Percentiles rank a stretch among this genome's conserved stretches.
Evolutionary conservation across 2,888 invertebrate species (phyloP).

Genomic region (Bugula neritina): DNA sequence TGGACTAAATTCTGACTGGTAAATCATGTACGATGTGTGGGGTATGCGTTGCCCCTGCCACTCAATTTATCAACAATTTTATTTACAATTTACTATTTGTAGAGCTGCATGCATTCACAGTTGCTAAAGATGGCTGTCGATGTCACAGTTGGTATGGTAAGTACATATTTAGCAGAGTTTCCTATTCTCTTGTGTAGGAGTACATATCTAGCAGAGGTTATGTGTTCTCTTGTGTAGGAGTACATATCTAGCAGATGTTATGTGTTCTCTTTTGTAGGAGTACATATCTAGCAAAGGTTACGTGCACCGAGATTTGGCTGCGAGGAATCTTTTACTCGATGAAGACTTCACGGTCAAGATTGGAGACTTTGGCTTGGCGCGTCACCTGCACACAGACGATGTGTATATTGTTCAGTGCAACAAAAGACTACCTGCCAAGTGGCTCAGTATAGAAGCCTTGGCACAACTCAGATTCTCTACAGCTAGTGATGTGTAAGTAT

Average conservation of each 20-base stretch:
- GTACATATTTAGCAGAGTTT: background rate
- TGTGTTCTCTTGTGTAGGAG: too few relatives aligned
- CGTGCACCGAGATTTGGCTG: constrained; percentile 50
- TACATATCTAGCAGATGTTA: constrained; percentile 43
- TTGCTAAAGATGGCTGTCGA: constrained; percentile 10
- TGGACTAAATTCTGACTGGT: too few relatives aligned
- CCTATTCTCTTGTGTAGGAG: too few relatives aligned
- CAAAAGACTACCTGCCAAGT: constrained; percentile 47
- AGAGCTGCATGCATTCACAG: too few relatives aligned
- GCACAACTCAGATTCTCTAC: constrained; percentile 47
- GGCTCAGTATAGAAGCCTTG: constrained; percentile 51
- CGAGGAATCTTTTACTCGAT: constrained; percentile 47
- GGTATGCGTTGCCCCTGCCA: too few relatives aligned
- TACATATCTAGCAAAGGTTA: constrained; percentile 46
- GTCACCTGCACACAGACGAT: constrained; percentile 46
- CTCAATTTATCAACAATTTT: background rate
- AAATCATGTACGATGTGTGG: too few relatives aligned
- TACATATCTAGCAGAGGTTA: too few relatives aligned
- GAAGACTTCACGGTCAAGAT: constrained; percentile 43
- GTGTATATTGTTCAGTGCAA: constrained; percentile 46
- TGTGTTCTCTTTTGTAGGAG: constrained; percentile 36
- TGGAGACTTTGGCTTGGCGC: constrained; percentile 49
- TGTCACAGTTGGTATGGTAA: constrained; percentile 2
- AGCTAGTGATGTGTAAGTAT: constrained; percentile 45
- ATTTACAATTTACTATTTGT: too few relatives aligned